These are phyloP conservation scores for Dreissena polymorpha DNA, from an alignment of 1,140 invertebrate genomes.

Conservation along the genomic window DNA sequence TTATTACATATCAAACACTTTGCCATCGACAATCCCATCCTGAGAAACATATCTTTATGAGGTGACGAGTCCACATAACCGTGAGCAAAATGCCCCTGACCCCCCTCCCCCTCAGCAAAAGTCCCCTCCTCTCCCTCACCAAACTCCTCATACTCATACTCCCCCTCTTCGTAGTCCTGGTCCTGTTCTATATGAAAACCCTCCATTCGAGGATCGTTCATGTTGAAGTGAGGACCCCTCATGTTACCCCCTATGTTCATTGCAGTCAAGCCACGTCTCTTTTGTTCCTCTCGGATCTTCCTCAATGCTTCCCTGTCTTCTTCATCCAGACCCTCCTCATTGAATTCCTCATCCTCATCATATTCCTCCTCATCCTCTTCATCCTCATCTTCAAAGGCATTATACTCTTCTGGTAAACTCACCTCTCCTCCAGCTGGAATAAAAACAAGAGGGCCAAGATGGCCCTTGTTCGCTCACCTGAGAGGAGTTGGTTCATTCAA, in stretches of 20 bases:
- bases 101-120: neutral
- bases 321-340: slow-evolving; percentile 49
- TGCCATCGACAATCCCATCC: slow-evolving; percentile 38
- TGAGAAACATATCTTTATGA: slow-evolving; percentile 39
- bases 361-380: slow-evolving; percentile 35
- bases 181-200: neutral
- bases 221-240: slow-evolving; percentile 13
- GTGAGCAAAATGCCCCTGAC: neutral
- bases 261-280: too few relatives aligned
- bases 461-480: too few relatives aligned
- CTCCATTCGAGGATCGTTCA: neutral
- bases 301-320: slow-evolving; percentile 37
- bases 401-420: neutral
- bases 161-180: slow-evolving; percentile 15
- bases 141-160: slow-evolving; percentile 30
- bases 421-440: too few relatives aligned
- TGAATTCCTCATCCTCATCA: slow-evolving; percentile 39
- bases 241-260: too few relatives aligned
- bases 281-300: slow-evolving; percentile 18
- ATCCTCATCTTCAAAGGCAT: slow-evolving; percentile 12
- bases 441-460: too few relatives aligned
- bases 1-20: slow-evolving; percentile 52
- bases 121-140: slow-evolving; percentile 32
- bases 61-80: neutral
- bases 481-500: too few relatives aligned